Base-by-base conservation (phyloP, 2,888 invertebrate species). In the Eubasilissa splendida region DNA sequence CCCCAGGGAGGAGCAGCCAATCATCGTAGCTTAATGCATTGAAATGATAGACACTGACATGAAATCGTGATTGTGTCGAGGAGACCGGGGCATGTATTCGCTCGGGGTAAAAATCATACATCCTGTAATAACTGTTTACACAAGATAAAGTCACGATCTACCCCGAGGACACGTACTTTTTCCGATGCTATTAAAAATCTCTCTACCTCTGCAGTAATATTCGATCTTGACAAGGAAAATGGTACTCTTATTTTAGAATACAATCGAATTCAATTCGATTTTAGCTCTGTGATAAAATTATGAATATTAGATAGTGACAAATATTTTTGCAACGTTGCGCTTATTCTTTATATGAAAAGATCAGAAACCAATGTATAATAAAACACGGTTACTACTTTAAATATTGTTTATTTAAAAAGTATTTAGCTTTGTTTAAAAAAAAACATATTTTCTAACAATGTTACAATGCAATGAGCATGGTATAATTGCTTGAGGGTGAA, bases 1-100 rank as follows among this genome's bases (percentile, higher is more conserved):
- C 53, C 76, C 76, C 53, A 42, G 11, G 53, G 66, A 52, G 42
- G 5, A 22, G n/a, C 31, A 14, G 10, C 65, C 65, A 76, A 76
- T 76, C 76, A 76, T 65, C 11, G 33, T 75, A 60, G 50, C 31
- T 59, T 75, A 75, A 75, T 75, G 63, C 75, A 75, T 9, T 50
- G 75, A 75, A 75, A 75, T 75, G 75, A 75, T 60, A 59, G 60
- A 75, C 75, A 63, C 33, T 59, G 76, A 60, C 63, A 4, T 52
- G 52, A 11, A 66, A 76, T 65, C 66, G 60, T 76, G 76, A 76
- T 66, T 11, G 53, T 53, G 53, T 53, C 53, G 56, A n/a, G 56
- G 71, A 56, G 54, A 71, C 14, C 42, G 71, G 54, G 12, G 71
- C 54, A 31, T 56, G 54, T 22, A 71, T 56, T 71, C 31, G 31